A percentile compares a stretch with the other conserved stretches of the same genome.
These are phyloP conservation scores for Peromyscus melanophrys DNA, from an alignment of 2,797 vertebrate genomes.

Conservation along the genomic window DNA sequence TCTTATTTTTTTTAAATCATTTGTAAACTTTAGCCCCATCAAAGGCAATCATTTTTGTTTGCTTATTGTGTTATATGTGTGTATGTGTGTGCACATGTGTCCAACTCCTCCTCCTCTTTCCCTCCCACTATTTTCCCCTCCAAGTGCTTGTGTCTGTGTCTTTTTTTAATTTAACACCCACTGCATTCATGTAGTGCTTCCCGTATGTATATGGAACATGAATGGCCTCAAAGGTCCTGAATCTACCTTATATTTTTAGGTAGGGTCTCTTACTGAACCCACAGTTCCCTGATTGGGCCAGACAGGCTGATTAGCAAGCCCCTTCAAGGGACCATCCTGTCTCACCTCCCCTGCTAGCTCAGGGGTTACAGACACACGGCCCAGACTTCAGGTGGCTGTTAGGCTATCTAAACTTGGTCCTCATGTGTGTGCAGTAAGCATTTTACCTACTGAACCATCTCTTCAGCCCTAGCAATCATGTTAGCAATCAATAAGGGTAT, in stretches of 20 bases:
- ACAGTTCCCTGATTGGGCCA: background rate
- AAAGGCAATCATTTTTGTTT: background rate
- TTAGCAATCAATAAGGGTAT: background rate
- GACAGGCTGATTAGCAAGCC: background rate
- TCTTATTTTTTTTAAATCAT: slow-evolving; percentile 22
- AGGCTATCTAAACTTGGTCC: background rate
- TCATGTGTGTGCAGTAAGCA: background rate
- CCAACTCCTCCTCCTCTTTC: too few relatives aligned
- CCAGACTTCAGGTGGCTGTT: background rate
- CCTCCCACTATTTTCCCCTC: background rate
- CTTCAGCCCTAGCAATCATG: background rate
- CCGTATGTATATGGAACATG: background rate
- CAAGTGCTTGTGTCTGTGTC: background rate
- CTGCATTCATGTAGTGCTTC: background rate
- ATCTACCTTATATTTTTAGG: background rate
- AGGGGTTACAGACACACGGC: background rate
- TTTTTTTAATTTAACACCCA: background rate
- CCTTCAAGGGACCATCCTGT: background rate
- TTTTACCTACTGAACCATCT: background rate
- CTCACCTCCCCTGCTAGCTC: background rate
- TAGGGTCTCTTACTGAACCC: background rate
- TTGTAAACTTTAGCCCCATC: slow-evolving; percentile 24
- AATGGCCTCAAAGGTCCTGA: background rate
- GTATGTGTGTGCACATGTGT: background rate
- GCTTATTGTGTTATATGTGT: background rate